A percentile compares a stretch with the other conserved stretches of the same genome.
Conservation (phyloP, 1,140 invertebrate genomes). For the Uloborus diversus region DNA sequence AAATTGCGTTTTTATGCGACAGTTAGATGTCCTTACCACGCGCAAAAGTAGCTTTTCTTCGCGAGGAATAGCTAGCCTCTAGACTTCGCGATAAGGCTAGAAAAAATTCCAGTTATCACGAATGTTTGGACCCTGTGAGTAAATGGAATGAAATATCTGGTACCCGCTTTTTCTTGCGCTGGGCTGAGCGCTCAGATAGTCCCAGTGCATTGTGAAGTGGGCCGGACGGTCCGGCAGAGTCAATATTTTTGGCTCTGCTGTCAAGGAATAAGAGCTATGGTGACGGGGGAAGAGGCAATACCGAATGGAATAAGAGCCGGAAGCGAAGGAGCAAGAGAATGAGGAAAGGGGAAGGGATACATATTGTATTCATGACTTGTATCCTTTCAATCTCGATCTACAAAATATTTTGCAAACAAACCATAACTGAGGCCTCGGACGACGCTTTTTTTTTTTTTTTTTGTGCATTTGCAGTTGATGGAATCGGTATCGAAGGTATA, state of each 20-base stretch:
- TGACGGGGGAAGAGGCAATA: background rate
- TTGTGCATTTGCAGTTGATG: too few relatives aligned
- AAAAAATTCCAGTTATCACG: constrained; percentile 42
- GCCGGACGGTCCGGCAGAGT: constrained; percentile 36
- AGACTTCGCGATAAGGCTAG: constrained; percentile 38
- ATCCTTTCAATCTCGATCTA: background rate
- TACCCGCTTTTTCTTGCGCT: background rate
- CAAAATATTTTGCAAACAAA: too few relatives aligned
- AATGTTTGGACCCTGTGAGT: constrained; percentile 20
- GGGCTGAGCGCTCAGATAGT: constrained; percentile 1
- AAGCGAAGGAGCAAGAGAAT: background rate
- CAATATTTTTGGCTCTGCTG: constrained; percentile 42
- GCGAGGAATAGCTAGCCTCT: constrained; percentile 26
- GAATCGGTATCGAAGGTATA: too few relatives aligned
- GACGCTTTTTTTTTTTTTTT: too few relatives aligned
- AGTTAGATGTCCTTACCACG: constrained; percentile 37
- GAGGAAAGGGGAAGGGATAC: background rate
- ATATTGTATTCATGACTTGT: constrained; percentile 35
- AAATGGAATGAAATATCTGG: constrained; percentile 49
- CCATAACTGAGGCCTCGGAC: too few relatives aligned
- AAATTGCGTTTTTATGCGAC: constrained; percentile 39
- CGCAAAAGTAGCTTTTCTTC: constrained; percentile 36
- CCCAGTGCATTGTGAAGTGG: constrained; percentile 44
- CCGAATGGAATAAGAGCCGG: constrained; percentile 2
- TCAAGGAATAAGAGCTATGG: constrained; percentile 9